Conservation (phyloP, 1,140 invertebrate genomes). For the Eciton burchellii region DNA sequence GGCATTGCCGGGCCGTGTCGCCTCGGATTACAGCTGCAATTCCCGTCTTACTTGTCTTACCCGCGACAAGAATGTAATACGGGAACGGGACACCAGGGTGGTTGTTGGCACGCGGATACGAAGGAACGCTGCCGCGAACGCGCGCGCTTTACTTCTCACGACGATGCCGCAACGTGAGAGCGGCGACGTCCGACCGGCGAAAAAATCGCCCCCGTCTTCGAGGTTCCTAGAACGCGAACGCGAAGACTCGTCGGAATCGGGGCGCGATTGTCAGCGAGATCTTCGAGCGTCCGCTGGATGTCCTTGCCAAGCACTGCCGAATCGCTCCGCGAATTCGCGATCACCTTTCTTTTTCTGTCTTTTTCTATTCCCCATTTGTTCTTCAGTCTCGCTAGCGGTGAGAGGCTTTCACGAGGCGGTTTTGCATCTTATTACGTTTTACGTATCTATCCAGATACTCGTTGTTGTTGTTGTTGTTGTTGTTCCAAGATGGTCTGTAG, state of each 20-base stretch:
- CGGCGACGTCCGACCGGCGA: not conserved
- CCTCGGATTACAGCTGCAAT: constrained; percentile 77
- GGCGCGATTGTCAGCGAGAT: not conserved
- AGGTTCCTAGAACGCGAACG: no score
- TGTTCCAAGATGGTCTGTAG: no score
- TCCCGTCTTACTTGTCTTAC: constrained; percentile 80
- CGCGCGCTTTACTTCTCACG: constrained; percentile 40
- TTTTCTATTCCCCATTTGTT: no score
- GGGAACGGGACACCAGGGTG: constrained; percentile 66
- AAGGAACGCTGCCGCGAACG: constrained; percentile 2
- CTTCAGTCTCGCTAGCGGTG: no score
- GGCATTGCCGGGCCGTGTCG: constrained; percentile 80
- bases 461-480: no score
- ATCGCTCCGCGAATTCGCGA: no score
- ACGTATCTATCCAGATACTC: no score
- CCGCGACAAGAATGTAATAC: constrained; percentile 74
- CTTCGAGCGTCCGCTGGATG: not conserved
- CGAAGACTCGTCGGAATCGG: no score
- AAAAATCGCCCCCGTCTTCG: constrained; percentile 10
- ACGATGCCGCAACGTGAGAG: constrained; percentile 35
- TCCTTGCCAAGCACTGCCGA: not conserved
- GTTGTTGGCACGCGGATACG: constrained; percentile 48
- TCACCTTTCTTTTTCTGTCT: no score
- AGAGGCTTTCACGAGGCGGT: no score
- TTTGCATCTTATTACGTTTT: no score